These are phyloP conservation scores for Netelia virgata DNA, from an alignment of 2,888 invertebrate genomes.

Conservation along the genomic window DNA sequence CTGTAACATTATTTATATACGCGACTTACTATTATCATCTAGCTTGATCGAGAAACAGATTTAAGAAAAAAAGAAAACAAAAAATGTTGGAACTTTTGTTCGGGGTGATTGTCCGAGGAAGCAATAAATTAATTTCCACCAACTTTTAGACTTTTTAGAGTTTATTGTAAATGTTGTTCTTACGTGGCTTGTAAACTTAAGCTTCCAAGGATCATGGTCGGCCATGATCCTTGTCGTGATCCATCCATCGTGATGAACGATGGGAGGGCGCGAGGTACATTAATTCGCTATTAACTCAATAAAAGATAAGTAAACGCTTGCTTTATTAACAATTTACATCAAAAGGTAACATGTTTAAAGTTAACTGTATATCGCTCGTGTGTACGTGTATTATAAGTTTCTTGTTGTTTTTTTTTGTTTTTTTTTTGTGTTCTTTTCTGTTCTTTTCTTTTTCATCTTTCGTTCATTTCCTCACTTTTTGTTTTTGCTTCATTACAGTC, in stretches of 20 bases:
- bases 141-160: no score
- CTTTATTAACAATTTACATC: slow-evolving; percentile 82
- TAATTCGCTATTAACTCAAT: background rate
- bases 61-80: no score
- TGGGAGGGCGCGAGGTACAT: no score
- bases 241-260: no score
- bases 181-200: no score
- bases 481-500: slow-evolving; percentile 43
- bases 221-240: no score
- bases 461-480: slow-evolving; percentile 2
- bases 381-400: slow-evolving; percentile 61
- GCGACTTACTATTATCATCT: background rate
- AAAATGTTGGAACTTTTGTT: no score
- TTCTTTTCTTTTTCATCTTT: slow-evolving; percentile 5
- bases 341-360: slow-evolving; percentile 83
- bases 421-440: slow-evolving; percentile 13
- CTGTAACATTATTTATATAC: slow-evolving; percentile 27
- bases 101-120: no score
- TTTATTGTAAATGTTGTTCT: no score
- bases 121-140: no score
- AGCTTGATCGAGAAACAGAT: background rate
- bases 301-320: slow-evolving; percentile 71
- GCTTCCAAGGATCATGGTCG: no score
- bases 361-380: slow-evolving; percentile 76
- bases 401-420: slow-evolving; percentile 47